A percentile compares a stretch with the other conserved stretches of the same genome.
These are phyloP conservation scores for Holothuria scabra DNA, from an alignment of 53 echinoderm and acorn worm genomes.

Conservation along the genomic window DNA sequence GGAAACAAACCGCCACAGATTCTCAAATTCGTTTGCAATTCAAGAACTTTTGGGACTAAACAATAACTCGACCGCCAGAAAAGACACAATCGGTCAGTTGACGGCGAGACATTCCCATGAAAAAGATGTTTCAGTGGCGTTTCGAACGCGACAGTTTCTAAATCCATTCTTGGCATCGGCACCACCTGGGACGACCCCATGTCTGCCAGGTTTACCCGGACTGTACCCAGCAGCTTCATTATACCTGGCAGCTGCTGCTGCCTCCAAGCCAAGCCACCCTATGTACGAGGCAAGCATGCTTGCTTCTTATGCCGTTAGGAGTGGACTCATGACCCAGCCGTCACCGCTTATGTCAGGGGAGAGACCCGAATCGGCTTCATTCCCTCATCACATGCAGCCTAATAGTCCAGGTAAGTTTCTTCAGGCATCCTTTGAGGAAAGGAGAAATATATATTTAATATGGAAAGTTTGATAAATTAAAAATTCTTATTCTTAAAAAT, in stretches of 20 bases:
- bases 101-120: slow-evolving; percentile 1
- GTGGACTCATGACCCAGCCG: slow-evolving; percentile 10
- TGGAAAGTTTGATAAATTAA: no score
- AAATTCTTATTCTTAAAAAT: no score
- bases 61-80: slow-evolving; percentile 8
- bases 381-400: slow-evolving; percentile 35
- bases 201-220: slow-evolving; percentile 55
- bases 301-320: slow-evolving; percentile 23
- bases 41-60: slow-evolving; percentile 37
- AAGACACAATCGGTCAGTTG: slow-evolving; percentile 17
- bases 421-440: no score
- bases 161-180: slow-evolving; percentile 23
- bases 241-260: slow-evolving; percentile 78
- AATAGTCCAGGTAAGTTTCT: slow-evolving; percentile 35
- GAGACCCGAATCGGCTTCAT: slow-evolving; percentile 10
- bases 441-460: no score
- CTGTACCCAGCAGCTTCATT: slow-evolving; percentile 81
- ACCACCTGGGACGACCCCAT: slow-evolving; percentile 2
- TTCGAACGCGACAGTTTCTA: slow-evolving; percentile 24
- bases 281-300: slow-evolving; percentile 49
- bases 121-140: slow-evolving; percentile 32
- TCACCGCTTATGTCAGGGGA: slow-evolving; percentile 3
- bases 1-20: slow-evolving; percentile 19
- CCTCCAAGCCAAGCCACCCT: slow-evolving; percentile 42
- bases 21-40: slow-evolving; percentile 33